A percentile compares a stretch with the other conserved stretches of the same genome.
phyloP scores from a whole-genome alignment of 2,888 invertebrate genomes.

The Strigamia maritima region DNA sequence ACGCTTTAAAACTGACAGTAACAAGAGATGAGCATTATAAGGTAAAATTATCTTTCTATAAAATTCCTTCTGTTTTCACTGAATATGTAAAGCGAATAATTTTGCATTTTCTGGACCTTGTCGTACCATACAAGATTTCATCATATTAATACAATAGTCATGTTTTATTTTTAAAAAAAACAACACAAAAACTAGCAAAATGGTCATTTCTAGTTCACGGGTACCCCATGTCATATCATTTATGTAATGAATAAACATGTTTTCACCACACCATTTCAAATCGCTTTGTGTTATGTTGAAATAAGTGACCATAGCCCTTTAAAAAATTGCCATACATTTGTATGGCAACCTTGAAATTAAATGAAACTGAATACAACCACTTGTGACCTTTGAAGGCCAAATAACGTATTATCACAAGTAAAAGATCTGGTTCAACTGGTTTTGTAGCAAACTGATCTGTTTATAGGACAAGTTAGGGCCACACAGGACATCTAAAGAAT shows the following conservation, averaged over 20 bases:
- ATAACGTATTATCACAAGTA: conserved; percentile 19
- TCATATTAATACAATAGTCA: too few species aligned
- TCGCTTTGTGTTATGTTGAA: background rate
- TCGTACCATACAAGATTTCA: too few species aligned
- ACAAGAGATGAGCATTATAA: too few species aligned
- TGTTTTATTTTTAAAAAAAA: too few species aligned
- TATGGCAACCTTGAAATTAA: conserved; percentile 30
- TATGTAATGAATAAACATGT: background rate
- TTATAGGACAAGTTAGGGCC: conserved; percentile 32
- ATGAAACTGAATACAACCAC: conserved; percentile 29
- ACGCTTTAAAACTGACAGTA: too few species aligned
- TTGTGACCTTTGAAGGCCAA: conserved; percentile 34
- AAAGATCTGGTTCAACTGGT: conserved; percentile 26
- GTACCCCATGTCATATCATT: background rate
- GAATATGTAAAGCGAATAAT: too few species aligned
- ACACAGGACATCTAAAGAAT: background rate
- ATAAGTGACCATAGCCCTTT: background rate
- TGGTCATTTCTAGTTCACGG: background rate
- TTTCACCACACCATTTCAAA: background rate
- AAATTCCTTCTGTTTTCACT: too few species aligned
- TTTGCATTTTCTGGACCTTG: too few species aligned
- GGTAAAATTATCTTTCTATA: too few species aligned
- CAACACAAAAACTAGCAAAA: too few species aligned
- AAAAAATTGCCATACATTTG: conserved; percentile 21
- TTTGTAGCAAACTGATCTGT: conserved; percentile 29